Evolutionary conservation across 2,797 vertebrate species (phyloP), one percentile per base, ranked within the genome.

Genomic region (Leptodactylus fallax): DNA sequence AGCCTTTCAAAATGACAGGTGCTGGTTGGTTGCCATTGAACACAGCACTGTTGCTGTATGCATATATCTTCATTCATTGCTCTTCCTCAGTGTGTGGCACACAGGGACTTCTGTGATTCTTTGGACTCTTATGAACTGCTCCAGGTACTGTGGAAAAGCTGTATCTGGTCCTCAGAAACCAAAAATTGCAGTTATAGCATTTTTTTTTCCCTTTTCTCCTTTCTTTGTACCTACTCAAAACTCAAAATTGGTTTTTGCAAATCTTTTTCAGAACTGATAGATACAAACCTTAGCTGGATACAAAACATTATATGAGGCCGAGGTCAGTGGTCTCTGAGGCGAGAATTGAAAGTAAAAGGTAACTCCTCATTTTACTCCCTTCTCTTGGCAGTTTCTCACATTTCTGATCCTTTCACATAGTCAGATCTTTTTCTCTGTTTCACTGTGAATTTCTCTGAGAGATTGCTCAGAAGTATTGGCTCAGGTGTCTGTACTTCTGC

Each of bases 241-340:
- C 95, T 96, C 94, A 96, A 96, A 95, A 95, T 93, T 93, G 95
- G 91, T 96, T 95, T 89, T 96, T 96, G 94, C 95, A 95, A 93
- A 93, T 96, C 95, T 96, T 94, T 96, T 96, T 96, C 95, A 96
- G 95, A 96, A 93, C 95, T 96, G 95, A 96, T 96, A 96, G 95
- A 96, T 93, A 96, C 95, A 96, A 94, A 95, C 93, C 95, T 96
- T 96, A 96, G 95, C 95, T 96, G 95, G 95, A 96, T 96, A 96
- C 95, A 96, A 96, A 96, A 96, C 95, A 96, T 96, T 94, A 95
- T 96, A 95, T 96, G 95, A 96, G 93, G 94, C 95, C 95, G 94
- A 94, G 93, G 95, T 93, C 95, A 95, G 94, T 95, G 95, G 93
- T 95, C 94, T 96, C 94, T 95, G 95, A 95, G 93, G 93, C 95